A percentile compares a stretch with the other conserved stretches of the same genome.
Evolutionary conservation across 2,113 vertebrate species (phyloP).

Genomic region (Ailuropoda melanoleuca): DNA sequence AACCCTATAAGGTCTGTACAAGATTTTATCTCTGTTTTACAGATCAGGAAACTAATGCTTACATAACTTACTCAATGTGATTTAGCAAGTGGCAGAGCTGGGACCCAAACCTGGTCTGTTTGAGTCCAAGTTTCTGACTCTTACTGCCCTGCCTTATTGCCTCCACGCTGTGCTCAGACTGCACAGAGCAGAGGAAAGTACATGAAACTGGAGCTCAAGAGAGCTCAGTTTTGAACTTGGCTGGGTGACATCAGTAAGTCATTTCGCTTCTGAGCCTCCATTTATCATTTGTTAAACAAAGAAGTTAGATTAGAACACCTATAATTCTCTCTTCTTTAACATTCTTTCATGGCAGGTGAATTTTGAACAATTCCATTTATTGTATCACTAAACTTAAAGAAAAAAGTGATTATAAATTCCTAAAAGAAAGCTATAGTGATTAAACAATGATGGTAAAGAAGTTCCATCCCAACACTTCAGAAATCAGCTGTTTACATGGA

Average conservation of each 20-base stretch:
- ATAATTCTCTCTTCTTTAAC: background rate
- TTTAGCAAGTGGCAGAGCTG: background rate
- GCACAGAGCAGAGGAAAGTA: background rate
- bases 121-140: background rate
- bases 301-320: background rate
- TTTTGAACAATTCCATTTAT: background rate
- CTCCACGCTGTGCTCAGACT: background rate
- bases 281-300: background rate
- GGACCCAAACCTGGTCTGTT: background rate
- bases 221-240: background rate
- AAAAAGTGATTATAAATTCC: background rate
- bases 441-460: background rate
- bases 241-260: background rate
- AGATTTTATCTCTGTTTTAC: background rate
- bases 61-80: background rate
- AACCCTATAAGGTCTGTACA: background rate
- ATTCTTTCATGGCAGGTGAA: background rate
- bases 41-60: background rate
- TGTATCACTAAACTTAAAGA: background rate
- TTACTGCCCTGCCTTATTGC: background rate
- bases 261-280: background rate
- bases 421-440: background rate
- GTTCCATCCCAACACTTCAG: background rate
- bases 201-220: background rate
- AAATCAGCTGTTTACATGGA: background rate